Percentiles rank a stretch among this genome's conserved stretches.
phyloP scores from a whole-genome alignment of 2,113 vertebrate genomes.

The Osmerus eperlanus region DNA sequence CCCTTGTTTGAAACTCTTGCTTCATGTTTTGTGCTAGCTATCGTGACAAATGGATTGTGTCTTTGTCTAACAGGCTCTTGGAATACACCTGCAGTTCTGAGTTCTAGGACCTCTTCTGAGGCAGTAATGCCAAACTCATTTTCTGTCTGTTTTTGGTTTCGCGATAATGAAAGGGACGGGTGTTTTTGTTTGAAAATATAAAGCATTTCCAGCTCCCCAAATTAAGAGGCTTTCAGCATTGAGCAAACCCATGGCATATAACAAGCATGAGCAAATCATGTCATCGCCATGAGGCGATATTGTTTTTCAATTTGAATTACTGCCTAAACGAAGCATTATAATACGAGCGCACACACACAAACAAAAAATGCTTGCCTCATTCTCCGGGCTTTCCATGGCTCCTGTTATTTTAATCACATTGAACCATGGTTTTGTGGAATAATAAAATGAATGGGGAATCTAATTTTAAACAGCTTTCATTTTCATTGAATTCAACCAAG shows the following conservation, averaged over 20 bases:
- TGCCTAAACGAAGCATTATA: constrained; percentile 65
- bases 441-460: constrained; percentile 41
- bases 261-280: constrained; percentile 61
- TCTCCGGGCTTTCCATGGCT: constrained; percentile 41
- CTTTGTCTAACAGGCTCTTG: too few relatives aligned
- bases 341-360: constrained; percentile 30
- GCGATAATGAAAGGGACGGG: constrained; percentile 33
- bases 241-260: constrained; percentile 48
- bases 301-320: constrained; percentile 70
- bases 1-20: too few relatives aligned
- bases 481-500: constrained; percentile 42
- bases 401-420: constrained; percentile 62
- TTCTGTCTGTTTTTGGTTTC: constrained; percentile 27
- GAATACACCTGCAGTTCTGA: too few relatives aligned
- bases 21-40: too few relatives aligned
- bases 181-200: constrained; percentile 44
- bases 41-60: too few relatives aligned
- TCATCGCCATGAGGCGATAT: constrained; percentile 55
- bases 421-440: constrained; percentile 48
- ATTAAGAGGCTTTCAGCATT: constrained; percentile 56
- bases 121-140: constrained; percentile 23
- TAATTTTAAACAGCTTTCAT: constrained; percentile 52
- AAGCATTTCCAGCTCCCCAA: constrained; percentile 39
- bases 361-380: constrained; percentile 45
- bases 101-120: neutral